Base-by-base conservation (phyloP, 2,888 invertebrate genomes). In the Agrotis puta region DNA sequence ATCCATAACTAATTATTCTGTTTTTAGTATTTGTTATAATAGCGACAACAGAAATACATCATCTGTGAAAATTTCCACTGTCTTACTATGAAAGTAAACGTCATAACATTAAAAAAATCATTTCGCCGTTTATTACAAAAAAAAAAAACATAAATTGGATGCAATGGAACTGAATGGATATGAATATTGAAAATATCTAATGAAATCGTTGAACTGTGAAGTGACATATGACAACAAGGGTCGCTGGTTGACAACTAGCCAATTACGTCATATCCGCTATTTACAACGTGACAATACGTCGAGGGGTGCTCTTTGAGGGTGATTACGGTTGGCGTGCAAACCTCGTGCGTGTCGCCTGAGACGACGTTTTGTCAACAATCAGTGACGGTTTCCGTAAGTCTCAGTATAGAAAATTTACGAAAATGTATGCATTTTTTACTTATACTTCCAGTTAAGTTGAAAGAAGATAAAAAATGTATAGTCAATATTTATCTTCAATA, bases 221-320 rank as follows among this genome's bases (percentile, higher is more conserved):
- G 39, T 64, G 64, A 39, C 78, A 70, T 63, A 39, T 80, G 67
- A 64, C 22, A 57, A 47, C 54, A 39, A 61, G 62, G 56, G 80
- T 64, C 43, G 59, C 24, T 47, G 39, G 64, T 59, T 66, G 74
- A 65, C 47, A 39, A 73, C 58, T 59, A 57, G 57, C 64, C 74
- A 82, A 80, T 86, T 82, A 84, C 70, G 43, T 61, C 64, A 61
- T 77, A 71, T 50, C 57, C 57, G 59, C 27, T 70, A 65, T 63
- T 83, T 83, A 61, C 73, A 79, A 68, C 51, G 64, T 59, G 58
- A 64, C 67, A 68, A 54, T 63, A 33, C 56, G 64, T 69, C 77
- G 70, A 54, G 51, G 64, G 57, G 50, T 39, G 56, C 53, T 59
- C 54, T 79, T 77, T 79, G 68, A 67, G 54, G 65, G 59, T 77